Base-by-base conservation (phyloP, 1,140 invertebrate species). In the Plodia interpunctella region DNA sequence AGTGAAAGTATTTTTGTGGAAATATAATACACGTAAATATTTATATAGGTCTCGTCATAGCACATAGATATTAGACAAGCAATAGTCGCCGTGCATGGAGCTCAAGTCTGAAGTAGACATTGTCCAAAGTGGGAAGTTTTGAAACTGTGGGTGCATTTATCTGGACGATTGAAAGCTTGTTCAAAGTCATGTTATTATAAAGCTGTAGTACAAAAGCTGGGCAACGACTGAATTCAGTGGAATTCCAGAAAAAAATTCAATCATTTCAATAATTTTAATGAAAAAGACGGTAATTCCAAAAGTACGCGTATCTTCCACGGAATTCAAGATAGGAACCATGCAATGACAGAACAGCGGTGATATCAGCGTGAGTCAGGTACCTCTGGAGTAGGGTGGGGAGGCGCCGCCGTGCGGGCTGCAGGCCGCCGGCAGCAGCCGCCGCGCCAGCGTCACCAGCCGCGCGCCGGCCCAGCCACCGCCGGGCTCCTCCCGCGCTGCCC, bases 331-430 rank as follows among this genome's bases (percentile, higher is more conserved):
- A 44, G 38, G 38, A 44, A 2, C 49, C 49, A 50, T 62, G 55
- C 59, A 44, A 55, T 55, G 62, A 49, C 54, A 56, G 68, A 49
- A 53, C 44, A 55, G 55, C 38, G 60, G 17, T 50, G 49, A 44
- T 59, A 35, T 50, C 35, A 52, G 63, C 21, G 28, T 49, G 55
- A 18, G 55, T 52, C 58, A 62, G 68, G 88, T 93, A 94, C 93
- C 93, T 94, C 92, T 90, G 80, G 92, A 91, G 91, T 93, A 93
- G 81, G 92, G 92, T 84, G 92, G 92, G 83, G 92, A 93, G 88
- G 92, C 91, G 90, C 92, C 92, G 90, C 92, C 93, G 91, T 93
- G 93, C 90, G 92, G 92, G 88, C 91, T 91, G 91, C 93, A 93
- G 90, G 92, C 93, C 90, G 92, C 91, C 88, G 93, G 92, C 90